Evolutionary conservation across 2,113 vertebrate genomes (phyloP), one percentile per base, ranked within the genome.

Genomic region (Mustela lutreola): DNA sequence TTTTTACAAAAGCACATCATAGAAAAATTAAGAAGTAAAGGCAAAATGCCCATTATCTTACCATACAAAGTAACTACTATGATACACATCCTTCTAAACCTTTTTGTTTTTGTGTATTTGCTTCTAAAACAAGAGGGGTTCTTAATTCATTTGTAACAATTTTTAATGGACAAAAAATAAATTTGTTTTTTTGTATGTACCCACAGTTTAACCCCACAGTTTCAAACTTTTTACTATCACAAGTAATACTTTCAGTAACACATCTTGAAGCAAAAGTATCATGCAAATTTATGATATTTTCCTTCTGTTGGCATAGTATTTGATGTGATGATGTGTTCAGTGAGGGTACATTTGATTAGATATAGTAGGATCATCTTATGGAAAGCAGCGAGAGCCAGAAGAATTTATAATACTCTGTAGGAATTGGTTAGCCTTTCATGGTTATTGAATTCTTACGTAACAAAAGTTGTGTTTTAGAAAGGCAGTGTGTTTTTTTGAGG

Each of bases 161-260:
- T 84, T 96, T 76, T 85, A 91, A 75, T 80, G 67, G 56, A 62
- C 15, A 73, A 21, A 45, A 94, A 95, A 16, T 96, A 75, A 84
- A 86, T 33, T 95, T 95, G 53, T 79, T 81, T 89, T 94, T 94
- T 96, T 36, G 21, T 71, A 73, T 76, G 5, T 31, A 80, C 9
- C 60, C 12, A 26, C 50, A 56, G 56, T 94, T 85, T 81, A 95
- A 60, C 53, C 33, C 75, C 82, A 58, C 39, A 62, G 36, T 94
- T 86, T 92, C 62, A 92, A 42, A 70, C 50, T 11, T 80, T 95
- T 60, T 42, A 56, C 56, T 95, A 7, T 53, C 53, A 10, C 39
- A 83, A 83, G 22, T 92, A 65, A 86, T 86, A 80, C 8, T 88
- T 7, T 67, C 33, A 67, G 31, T 91, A 92, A 39, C 67, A 82